phyloP scores from a whole-genome alignment of 2,888 invertebrate genomes.

The Heterodera filipjevi region DNA sequence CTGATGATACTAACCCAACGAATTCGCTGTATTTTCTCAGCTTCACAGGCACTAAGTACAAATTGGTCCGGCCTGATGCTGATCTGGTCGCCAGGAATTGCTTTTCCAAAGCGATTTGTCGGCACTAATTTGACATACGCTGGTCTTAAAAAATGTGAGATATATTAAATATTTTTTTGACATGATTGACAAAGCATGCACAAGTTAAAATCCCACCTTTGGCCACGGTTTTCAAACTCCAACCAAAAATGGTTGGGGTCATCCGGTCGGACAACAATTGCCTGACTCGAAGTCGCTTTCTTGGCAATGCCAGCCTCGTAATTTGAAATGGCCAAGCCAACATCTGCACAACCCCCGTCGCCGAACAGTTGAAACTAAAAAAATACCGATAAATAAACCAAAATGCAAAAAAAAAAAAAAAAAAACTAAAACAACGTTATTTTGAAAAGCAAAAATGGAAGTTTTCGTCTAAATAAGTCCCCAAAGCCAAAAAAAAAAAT shows the following conservation, averaged over 20 bases:
- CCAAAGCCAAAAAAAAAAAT: neutral
- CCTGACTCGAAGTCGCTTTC: conserved; percentile 14
- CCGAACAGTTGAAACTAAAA: conserved; percentile 22
- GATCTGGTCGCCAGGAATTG: conserved; percentile 15
- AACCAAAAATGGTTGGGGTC: conserved; percentile 18
- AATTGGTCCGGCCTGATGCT: conserved; percentile 18
- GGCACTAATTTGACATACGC: conserved; percentile 14
- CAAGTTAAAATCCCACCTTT: neutral
- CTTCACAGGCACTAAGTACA: neutral
- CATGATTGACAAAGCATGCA: too few relatives aligned
- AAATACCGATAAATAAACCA: too few relatives aligned
- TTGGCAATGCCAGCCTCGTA: conserved; percentile 20
- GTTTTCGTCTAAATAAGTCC: too few relatives aligned
- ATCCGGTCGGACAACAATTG: conserved; percentile 12
- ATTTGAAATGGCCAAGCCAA: conserved; percentile 10
- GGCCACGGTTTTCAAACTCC: conserved; percentile 25
- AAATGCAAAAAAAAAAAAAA: too few relatives aligned
- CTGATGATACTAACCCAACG: neutral
- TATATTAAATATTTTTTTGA: too few relatives aligned
- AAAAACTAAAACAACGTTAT: neutral
- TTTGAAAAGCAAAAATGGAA: too few relatives aligned
- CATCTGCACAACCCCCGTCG: conserved; percentile 4
- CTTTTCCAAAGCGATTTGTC: conserved; percentile 15
- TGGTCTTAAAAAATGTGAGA: too few relatives aligned
- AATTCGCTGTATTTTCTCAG: neutral